A percentile compares a stretch with the other conserved stretches of the same genome.
These are phyloP conservation scores for Hoplodrina blanda DNA, from an alignment of 2,888 invertebrate species.

Conservation along the genomic window DNA sequence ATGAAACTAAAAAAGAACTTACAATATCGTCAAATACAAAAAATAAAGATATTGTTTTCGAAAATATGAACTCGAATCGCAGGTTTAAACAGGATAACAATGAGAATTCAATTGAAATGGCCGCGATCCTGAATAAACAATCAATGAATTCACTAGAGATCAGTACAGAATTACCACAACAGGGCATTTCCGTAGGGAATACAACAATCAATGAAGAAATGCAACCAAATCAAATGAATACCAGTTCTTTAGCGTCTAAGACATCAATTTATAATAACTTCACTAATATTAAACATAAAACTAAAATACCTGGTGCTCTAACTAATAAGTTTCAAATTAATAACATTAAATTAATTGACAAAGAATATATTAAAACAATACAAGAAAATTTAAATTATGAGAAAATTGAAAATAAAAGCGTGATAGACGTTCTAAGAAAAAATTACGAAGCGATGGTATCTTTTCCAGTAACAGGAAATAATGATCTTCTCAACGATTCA, in stretches of 20 bases:
- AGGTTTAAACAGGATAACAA: conserved; percentile 16
- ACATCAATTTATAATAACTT: conserved; percentile 1
- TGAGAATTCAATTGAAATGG: neutral
- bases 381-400: conserved; percentile 16
- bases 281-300: conserved; percentile 36
- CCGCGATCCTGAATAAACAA: conserved; percentile 4
- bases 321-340: conserved; percentile 12
- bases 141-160: neutral
- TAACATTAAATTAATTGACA: conserved; percentile 24
- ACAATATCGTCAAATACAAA: neutral
- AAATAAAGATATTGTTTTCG: neutral
- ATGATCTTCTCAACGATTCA: neutral
- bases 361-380: conserved; percentile 17
- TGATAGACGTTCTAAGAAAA: conserved; percentile 12
- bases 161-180: neutral
- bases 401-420: conserved; percentile 15
- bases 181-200: neutral
- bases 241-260: neutral
- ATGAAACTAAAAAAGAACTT: neutral
- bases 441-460: neutral
- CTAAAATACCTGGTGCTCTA: conserved; percentile 23
- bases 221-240: neutral
- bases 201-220: neutral
- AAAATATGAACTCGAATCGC: conserved; percentile 15
- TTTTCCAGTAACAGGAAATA: neutral